phyloP scores from a whole-genome alignment of 2,888 invertebrate genomes.

The Eremobia ochroleuca region DNA sequence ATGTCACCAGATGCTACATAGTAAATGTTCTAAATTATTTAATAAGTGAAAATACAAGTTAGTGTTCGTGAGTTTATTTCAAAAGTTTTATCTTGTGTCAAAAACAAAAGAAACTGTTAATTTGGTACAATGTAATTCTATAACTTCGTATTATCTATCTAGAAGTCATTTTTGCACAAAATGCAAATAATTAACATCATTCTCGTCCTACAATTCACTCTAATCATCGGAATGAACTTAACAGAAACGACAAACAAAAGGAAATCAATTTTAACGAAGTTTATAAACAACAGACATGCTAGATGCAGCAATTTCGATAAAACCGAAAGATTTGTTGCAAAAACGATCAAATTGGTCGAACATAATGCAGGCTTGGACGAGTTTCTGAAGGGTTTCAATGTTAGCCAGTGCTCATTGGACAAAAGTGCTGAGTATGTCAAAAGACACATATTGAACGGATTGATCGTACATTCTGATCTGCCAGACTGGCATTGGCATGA shows the following conservation, averaged over 20 bases:
- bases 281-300: slow-evolving; percentile 65
- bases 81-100: background rate
- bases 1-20: background rate
- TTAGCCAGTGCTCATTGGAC: slow-evolving; percentile 74
- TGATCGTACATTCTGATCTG: slow-evolving; percentile 76
- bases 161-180: background rate
- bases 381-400: slow-evolving; percentile 72
- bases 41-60: background rate
- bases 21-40: background rate
- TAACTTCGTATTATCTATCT: background rate
- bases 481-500: slow-evolving; percentile 84
- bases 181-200: slow-evolving; percentile 67
- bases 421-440: slow-evolving; percentile 67
- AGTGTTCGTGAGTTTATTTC: too few species aligned
- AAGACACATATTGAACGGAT: slow-evolving; percentile 75
- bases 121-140: background rate
- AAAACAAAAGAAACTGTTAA: background rate
- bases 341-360: slow-evolving; percentile 72
- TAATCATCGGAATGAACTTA: slow-evolving; percentile 69
- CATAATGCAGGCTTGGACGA: slow-evolving; percentile 75
- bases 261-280: slow-evolving; percentile 69
- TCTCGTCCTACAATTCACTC: slow-evolving; percentile 66
- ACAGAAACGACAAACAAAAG: slow-evolving; percentile 73
- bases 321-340: slow-evolving; percentile 69
- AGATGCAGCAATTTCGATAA: slow-evolving; percentile 66